Base-by-base conservation (phyloP, 2,797 vertebrate genomes). In the Cryptoprocta ferox region DNA sequence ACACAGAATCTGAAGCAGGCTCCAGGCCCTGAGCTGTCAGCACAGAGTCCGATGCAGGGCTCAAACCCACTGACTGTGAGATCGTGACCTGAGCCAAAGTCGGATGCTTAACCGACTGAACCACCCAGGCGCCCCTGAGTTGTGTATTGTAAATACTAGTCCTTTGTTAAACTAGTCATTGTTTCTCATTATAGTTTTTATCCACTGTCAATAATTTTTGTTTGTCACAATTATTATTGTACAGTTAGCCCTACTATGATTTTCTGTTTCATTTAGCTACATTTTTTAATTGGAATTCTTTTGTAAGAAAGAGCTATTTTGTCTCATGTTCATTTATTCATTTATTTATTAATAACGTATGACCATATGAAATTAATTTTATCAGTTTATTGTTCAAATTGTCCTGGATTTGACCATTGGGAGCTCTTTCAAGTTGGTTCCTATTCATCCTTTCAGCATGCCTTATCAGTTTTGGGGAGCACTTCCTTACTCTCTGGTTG, bases 231-330 rank as follows among this genome's bases (percentile, higher is more conserved):
- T 91, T 83, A 76, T 48, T 95, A 63, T 35, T 65, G 3, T 76
- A 26, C 24, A 53, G 15, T 66, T 96, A 76, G 35, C 45, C n/a
- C 91, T 88, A 94, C n/a, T 65, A 92, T 82, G 75, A 90, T 87
- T 95, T 95, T 89, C 65, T 85, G 14, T 76, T 91, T 61, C 39
- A 11, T 83, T 18, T 59, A 53, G 15, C 42, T 91, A 28, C 28
- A 13, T 91, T 91, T 91, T 68, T 28, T 59, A 73, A 30, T 65
- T 37, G 56, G 45, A 79, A 81, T 81, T 90, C 14, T 91, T 3
- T 95, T 91, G 26, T 86, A 70, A 89, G n/a, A 80, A 81, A 85
- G 30, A 68, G 32, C 68, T 88, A 13, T 82, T 92, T 16, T 53
- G 16, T 56, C 30, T 78, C 73, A n/a, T 37, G 37, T 65, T 95